These are phyloP conservation scores for Hyposmocoma kahamanoa DNA, from an alignment of 1,140 invertebrate genomes.

Conservation along the genomic window DNA sequence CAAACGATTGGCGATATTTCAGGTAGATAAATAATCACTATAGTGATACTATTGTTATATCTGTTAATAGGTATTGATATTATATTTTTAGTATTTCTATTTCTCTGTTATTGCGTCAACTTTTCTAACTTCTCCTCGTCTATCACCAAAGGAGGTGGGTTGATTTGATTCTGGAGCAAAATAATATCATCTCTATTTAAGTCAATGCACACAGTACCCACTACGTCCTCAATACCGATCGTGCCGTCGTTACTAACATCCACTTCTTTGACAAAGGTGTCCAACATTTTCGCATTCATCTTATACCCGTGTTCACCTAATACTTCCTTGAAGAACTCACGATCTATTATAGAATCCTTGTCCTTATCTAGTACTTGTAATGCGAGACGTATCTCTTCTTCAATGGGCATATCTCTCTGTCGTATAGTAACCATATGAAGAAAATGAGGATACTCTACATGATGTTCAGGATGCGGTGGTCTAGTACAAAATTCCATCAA, in stretches of 20 bases:
- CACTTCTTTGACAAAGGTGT: slow-evolving; percentile 61
- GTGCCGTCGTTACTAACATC: slow-evolving; percentile 60
- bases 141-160: too few species aligned
- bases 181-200: slow-evolving; percentile 55
- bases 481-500: slow-evolving; percentile 50
- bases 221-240: slow-evolving; percentile 56
- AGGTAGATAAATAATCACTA: too few species aligned
- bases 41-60: too few species aligned
- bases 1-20: too few species aligned
- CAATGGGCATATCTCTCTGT: slow-evolving; percentile 47
- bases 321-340: slow-evolving; percentile 48
- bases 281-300: slow-evolving; percentile 40
- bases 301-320: slow-evolving; percentile 47
- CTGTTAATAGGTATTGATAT: too few species aligned
- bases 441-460: slow-evolving; percentile 59
- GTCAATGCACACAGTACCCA: slow-evolving; percentile 62
- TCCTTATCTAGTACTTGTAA: slow-evolving; percentile 51
- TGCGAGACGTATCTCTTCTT: slow-evolving; percentile 53
- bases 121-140: too few species aligned
- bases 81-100: too few species aligned
- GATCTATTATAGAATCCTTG: slow-evolving; percentile 40
- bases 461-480: slow-evolving; percentile 50
- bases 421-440: slow-evolving; percentile 56
- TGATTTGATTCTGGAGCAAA: slow-evolving; percentile 22
- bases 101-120: too few species aligned